Conservation (phyloP, 2,797 vertebrate species). For the Serranus cabrilla region DNA sequence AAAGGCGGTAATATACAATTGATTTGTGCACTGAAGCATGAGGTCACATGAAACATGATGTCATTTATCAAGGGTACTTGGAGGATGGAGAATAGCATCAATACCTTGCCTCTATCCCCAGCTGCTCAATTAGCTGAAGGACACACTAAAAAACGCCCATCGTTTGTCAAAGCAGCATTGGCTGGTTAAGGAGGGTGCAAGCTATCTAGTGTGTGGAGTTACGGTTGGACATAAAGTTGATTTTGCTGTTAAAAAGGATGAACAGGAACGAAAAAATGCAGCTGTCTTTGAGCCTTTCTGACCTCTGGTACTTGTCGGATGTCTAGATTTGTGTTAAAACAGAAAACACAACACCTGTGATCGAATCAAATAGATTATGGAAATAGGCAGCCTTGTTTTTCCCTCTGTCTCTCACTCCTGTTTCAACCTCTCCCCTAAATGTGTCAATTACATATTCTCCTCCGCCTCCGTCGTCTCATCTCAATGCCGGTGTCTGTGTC, state of each 20-base stretch:
- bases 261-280: not conserved
- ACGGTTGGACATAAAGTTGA: slow-evolving; percentile 2
- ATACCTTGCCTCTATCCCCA: slow-evolving; percentile 36
- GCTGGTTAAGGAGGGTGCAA: slow-evolving; percentile 18
- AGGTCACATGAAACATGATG: slow-evolving; percentile 46
- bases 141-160: slow-evolving; percentile 10
- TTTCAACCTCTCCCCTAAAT: slow-evolving; percentile 58
- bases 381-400: slow-evolving; percentile 37
- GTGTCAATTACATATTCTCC: slow-evolving; percentile 67
- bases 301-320: slow-evolving; percentile 16
- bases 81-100: slow-evolving; percentile 50
- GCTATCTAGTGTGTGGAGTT: slow-evolving; percentile 3
- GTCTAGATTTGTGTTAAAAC: slow-evolving; percentile 34
- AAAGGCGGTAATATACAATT: slow-evolving; percentile 34
- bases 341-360: slow-evolving; percentile 19
- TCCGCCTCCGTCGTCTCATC: slow-evolving; percentile 54
- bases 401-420: slow-evolving; percentile 44
- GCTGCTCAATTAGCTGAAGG: slow-evolving; percentile 47
- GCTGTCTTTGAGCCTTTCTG: slow-evolving; percentile 11
- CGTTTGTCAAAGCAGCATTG: slow-evolving; percentile 39
- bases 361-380: slow-evolving; percentile 38
- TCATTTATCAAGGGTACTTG: slow-evolving; percentile 47
- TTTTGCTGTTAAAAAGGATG: slow-evolving; percentile 9
- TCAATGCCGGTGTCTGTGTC: slow-evolving; percentile 41
- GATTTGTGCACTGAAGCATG: slow-evolving; percentile 49